Percentiles rank a stretch among this genome's conserved stretches.
These are phyloP conservation scores for Lasioglossum baleicum DNA, from an alignment of 1,140 invertebrate species.

Conservation along the genomic window DNA sequence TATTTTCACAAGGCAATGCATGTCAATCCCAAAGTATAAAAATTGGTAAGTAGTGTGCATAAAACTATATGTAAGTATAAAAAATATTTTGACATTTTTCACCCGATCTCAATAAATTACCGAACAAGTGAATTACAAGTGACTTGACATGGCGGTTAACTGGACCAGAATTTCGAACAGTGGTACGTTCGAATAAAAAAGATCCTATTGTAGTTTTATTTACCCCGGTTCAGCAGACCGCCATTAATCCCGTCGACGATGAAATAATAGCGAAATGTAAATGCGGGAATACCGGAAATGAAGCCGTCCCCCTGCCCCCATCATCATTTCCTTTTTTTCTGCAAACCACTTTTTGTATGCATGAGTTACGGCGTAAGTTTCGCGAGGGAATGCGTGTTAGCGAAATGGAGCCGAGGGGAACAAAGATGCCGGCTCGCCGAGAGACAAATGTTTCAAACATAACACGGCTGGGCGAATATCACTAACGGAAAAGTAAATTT, in stretches of 20 bases:
- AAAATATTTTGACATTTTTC: too few relatives aligned
- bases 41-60: too few relatives aligned
- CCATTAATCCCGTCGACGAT: constrained; percentile 37
- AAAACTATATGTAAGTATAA: too few relatives aligned
- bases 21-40: too few relatives aligned
- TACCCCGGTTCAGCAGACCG: not conserved
- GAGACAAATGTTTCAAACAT: constrained; percentile 14
- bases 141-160: too few relatives aligned
- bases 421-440: not conserved
- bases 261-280: constrained; percentile 42
- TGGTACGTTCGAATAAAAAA: too few relatives aligned
- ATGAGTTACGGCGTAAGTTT: constrained; percentile 38
- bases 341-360: constrained; percentile 13
- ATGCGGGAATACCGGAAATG: constrained; percentile 30
- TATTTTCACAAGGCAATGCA: too few relatives aligned
- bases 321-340: not conserved
- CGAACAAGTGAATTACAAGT: too few relatives aligned
- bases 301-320: constrained; percentile 6
- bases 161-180: too few relatives aligned
- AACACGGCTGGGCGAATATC: not conserved
- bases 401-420: constrained; percentile 18
- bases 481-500: not conserved
- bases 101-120: too few relatives aligned
- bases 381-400: not conserved
- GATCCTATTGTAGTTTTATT: constrained; percentile 23